Conservation (phyloP, 2,797 vertebrate species). For the Chelon auratus region DNA sequence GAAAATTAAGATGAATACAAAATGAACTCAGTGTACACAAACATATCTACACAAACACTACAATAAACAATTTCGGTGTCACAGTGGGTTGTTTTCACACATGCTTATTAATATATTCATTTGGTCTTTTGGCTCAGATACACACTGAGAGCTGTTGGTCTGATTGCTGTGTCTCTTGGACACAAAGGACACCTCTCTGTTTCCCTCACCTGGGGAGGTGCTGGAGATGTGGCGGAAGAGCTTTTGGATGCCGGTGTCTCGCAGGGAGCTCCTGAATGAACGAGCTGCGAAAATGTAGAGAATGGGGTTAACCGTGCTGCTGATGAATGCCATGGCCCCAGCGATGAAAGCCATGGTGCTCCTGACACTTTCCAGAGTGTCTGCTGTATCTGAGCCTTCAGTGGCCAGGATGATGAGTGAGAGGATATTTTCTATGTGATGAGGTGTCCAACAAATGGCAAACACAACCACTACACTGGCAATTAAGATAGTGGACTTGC, state of each 20-base stretch:
- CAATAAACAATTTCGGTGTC: constrained; percentile 17
- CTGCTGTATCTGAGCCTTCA: constrained; percentile 45
- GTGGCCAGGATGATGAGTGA: constrained; percentile 76
- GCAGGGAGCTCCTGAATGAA: constrained; percentile 84
- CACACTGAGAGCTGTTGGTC: constrained; percentile 70
- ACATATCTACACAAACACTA: constrained; percentile 15
- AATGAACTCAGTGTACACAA: constrained; percentile 13
- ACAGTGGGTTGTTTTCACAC: constrained; percentile 69
- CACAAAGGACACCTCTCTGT: constrained; percentile 82
- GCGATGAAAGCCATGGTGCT: constrained; percentile 80
- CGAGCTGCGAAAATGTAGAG: constrained; percentile 90
- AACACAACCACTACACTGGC: constrained; percentile 86
- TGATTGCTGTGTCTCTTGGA: constrained; percentile 80
- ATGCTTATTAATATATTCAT: constrained; percentile 74
- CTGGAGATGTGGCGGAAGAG: constrained; percentile 89
- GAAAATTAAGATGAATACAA: background rate
- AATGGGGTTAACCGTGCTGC: constrained; percentile 89
- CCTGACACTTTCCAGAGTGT: constrained; percentile 62
- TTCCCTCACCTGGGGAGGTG: constrained; percentile 81
- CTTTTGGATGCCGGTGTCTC: constrained; percentile 85
- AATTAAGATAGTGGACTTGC: constrained; percentile 86
- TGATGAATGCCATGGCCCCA: constrained; percentile 88
- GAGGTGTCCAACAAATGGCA: constrained; percentile 89
- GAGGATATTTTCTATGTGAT: constrained; percentile 87
- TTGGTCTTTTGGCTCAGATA: constrained; percentile 71